Evolutionary conservation across 1,140 invertebrate species (phyloP).

Genomic region (Monomorium pharaonis): DNA sequence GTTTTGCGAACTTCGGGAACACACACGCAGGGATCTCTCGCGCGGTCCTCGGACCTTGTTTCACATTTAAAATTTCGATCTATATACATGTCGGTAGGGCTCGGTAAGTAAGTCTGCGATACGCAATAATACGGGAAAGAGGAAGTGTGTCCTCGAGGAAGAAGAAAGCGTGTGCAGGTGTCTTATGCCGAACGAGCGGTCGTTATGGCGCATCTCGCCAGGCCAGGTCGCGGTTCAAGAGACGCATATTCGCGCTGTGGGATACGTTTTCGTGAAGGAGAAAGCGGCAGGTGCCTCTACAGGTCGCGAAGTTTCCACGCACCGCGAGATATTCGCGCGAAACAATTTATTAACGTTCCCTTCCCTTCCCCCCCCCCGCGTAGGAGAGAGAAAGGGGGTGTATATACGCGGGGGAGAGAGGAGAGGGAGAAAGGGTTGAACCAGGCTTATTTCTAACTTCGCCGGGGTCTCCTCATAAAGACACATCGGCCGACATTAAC

Average conservation of each 20-base stretch:
- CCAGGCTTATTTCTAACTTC: constrained; percentile 47
- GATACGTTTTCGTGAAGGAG: not conserved
- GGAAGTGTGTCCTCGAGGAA: not conserved
- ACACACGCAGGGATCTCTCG: constrained; percentile 28
- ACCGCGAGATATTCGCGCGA: not conserved
- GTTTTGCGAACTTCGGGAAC: not conserved
- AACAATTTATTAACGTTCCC: constrained; percentile 2
- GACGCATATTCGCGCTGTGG: not conserved
- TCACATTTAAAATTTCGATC: constrained; percentile 45
- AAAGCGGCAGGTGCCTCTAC: constrained; percentile 9
- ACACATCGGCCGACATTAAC: constrained; percentile 67
- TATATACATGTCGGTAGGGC: constrained; percentile 36
- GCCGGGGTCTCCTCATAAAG: constrained; percentile 58
- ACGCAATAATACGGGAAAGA: constrained; percentile 9
- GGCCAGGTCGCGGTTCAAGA: not conserved
- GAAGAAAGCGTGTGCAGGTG: not conserved
- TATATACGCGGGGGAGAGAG: not conserved
- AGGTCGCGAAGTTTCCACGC: constrained; percentile 10
- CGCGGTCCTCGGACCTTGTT: constrained; percentile 36
- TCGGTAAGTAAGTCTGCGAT: constrained; percentile 67
- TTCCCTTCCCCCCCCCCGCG: too few relatives aligned
- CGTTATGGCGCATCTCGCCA: constrained; percentile 50
- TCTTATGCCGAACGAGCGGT: constrained; percentile 19
- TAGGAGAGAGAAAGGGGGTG: not conserved
- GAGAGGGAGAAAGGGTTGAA: not conserved